Percentiles rank a stretch among this genome's conserved stretches.
phyloP scores from a whole-genome alignment of 2,888 invertebrate species.

The Ypsolopha sequella region DNA sequence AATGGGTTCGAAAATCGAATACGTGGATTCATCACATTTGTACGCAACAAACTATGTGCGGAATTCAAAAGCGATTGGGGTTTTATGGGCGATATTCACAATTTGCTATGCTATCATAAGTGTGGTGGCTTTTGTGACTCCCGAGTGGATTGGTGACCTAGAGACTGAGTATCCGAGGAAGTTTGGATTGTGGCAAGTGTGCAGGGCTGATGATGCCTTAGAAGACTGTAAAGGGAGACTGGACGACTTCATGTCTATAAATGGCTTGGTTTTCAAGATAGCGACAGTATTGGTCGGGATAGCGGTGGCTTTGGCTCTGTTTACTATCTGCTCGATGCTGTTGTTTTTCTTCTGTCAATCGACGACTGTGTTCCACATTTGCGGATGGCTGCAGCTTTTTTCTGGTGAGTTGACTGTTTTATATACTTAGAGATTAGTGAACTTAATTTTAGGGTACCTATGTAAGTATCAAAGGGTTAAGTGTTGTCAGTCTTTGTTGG shows the following conservation, averaged over 20 bases:
- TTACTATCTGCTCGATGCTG: constrained; percentile 90
- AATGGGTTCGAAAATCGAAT: constrained; percentile 94
- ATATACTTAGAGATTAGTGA: too few relatives aligned
- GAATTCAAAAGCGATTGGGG: constrained; percentile 95
- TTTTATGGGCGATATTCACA: constrained; percentile 97
- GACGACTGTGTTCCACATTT: constrained; percentile 91
- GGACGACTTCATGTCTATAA: constrained; percentile 85
- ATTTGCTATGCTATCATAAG: constrained; percentile 97
- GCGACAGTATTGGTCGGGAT: constrained; percentile 91
- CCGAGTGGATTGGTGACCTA: constrained; percentile 90
- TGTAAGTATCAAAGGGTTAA: too few relatives aligned
- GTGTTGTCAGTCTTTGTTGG: too few relatives aligned
- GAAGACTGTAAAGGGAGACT: constrained; percentile 89
- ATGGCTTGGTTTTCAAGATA: constrained; percentile 86
- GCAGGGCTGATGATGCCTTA: constrained; percentile 80
- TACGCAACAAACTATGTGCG: constrained; percentile 92
- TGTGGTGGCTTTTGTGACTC: constrained; percentile 95
- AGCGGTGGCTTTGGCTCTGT: constrained; percentile 85
- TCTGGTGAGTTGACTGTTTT: constrained; percentile 91
- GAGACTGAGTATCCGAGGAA: constrained; percentile 90
- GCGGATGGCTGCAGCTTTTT: constrained; percentile 95
- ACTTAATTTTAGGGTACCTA: too few relatives aligned
- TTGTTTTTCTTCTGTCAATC: constrained; percentile 95
- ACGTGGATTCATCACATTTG: constrained; percentile 91
- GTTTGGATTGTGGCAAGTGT: constrained; percentile 93